Base-by-base conservation (phyloP, 2,113 vertebrate species). In the Heterotilapia buettikoferi region DNA sequence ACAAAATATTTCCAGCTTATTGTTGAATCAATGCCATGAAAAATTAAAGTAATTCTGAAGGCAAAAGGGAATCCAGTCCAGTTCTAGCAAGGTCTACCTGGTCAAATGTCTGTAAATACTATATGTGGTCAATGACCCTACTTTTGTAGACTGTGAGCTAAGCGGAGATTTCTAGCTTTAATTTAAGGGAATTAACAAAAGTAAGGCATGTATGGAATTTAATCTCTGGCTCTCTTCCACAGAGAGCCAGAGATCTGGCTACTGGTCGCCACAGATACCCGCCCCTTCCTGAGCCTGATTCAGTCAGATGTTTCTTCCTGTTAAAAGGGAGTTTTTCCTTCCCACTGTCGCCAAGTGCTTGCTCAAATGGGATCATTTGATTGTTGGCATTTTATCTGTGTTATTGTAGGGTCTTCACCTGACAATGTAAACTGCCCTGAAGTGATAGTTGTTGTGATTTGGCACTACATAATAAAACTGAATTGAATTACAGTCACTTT, bases 111-210 rank as follows among this genome's bases (percentile, higher is more conserved):
- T 61, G 29, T 33, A 61, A 61, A 61, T 61, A 61, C 9, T 61
- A 9, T 68, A 40, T 68, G 36, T 4, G 63, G 36, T 21, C 63
- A 68, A 0, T 24, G 0, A 68, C 4, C 12, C 12, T 21, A 40
- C 36, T 14, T 71, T 71, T 71, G 36, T 71, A 14, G 9, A 40
- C 19, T 71, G 63, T 71, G n/a, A 71, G 19, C 63, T 24, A 40
- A 40, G 19, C 3, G 0, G 19, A 21, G 11, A 40, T 6, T 68
- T 40, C 8, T 21, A 40, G n/a, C 36, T 68, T 68, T 40, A 24
- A 9, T 43, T 71, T 43, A 24, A 43, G n/a, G n/a, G 1, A 71
- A 24, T 43, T 43, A 43, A 71, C 5, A 71, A 66, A 38, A 66
- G 61, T 63, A 63, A 59, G 26, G 56, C 56, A 59, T 59, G 14